Percentiles rank a stretch among this genome's conserved stretches.
Conservation (phyloP, 2,113 vertebrate genomes). For the Natator depressus region DNA sequence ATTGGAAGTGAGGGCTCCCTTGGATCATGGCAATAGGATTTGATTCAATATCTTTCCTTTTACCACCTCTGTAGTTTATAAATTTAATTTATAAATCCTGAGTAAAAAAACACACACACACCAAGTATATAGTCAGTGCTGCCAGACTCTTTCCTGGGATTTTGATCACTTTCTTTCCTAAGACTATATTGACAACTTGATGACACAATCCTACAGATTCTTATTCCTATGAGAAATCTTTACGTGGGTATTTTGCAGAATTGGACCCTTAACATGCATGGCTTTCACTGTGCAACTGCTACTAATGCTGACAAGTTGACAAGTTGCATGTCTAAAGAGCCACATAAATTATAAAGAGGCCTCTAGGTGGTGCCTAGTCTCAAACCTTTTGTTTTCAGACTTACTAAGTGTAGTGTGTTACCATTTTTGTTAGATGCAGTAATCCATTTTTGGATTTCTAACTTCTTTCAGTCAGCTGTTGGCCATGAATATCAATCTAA, state of each 20-base stretch:
- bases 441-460: neutral
- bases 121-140: neutral
- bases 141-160: neutral
- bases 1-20: neutral
- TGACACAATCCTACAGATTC: neutral
- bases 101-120: neutral
- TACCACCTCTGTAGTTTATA: neutral
- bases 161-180: neutral
- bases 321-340: neutral
- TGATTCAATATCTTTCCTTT: neutral
- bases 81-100: neutral
- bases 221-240: neutral
- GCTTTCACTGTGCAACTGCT: neutral
- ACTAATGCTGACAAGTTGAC: neutral
- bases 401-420: neutral
- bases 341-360: neutral
- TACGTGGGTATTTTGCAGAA: neutral
- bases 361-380: neutral
- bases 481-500: conserved; percentile 95
- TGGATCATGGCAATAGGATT: neutral
- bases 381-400: neutral
- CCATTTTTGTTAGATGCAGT: neutral
- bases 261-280: neutral
- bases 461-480: conserved; percentile 88
- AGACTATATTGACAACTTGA: neutral